These are phyloP conservation scores for Myotis planiceps DNA, from an alignment of 2,797 vertebrate species.

Conservation along the genomic window DNA sequence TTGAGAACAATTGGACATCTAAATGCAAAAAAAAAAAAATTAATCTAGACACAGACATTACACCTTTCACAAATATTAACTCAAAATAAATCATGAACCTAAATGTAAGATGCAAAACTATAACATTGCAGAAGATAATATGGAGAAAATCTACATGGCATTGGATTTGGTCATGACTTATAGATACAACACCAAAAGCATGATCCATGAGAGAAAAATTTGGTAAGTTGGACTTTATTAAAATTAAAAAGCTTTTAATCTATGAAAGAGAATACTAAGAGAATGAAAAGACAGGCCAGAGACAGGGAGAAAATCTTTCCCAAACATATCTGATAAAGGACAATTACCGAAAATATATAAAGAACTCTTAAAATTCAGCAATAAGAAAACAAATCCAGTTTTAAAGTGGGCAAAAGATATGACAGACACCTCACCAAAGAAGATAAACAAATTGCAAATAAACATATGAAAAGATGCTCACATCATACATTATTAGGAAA, in stretches of 20 bases:
- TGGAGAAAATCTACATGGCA: background rate
- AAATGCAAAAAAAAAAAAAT: background rate
- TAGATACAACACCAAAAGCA: background rate
- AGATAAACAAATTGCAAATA: background rate
- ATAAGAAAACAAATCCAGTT: background rate
- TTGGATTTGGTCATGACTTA: background rate
- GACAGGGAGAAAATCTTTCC: background rate
- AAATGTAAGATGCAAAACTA: background rate
- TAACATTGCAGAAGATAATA: background rate
- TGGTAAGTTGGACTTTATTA: background rate
- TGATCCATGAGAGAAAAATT: background rate
- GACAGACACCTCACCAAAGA: background rate
- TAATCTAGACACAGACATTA: background rate
- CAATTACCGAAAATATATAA: background rate
- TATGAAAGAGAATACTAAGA: background rate
- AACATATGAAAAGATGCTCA: background rate
- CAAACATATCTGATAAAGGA: background rate
- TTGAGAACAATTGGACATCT: background rate
- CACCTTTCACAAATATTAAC: background rate
- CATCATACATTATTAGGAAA: background rate
- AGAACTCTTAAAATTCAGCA: background rate
- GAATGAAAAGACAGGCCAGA: conserved; percentile 6
- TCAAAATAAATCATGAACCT: background rate
- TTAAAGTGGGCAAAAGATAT: background rate
- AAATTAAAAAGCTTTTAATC: background rate